Evolutionary conservation across 2,888 invertebrate genomes (phyloP).

Genomic region (Phragmatobia fuliginosa): DNA sequence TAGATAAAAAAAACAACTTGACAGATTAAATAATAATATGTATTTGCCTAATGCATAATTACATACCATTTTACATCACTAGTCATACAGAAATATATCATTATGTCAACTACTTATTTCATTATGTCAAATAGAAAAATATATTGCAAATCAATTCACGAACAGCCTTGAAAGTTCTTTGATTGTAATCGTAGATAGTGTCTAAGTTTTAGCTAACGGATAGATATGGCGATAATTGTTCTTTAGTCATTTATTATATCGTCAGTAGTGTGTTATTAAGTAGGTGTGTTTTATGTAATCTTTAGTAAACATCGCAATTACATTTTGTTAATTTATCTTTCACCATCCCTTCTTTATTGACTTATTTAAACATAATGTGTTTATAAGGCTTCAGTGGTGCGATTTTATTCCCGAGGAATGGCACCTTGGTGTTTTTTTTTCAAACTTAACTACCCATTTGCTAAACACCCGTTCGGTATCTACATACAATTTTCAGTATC

Average conservation of each 20-base stretch:
- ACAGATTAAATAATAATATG: neutral
- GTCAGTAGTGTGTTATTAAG: neutral
- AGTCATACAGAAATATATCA: slow-evolving; percentile 8
- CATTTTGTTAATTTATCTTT: neutral
- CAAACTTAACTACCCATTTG: too few relatives aligned
- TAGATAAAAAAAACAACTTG: neutral
- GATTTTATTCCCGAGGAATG: neutral
- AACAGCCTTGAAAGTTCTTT: slow-evolving; percentile 11
- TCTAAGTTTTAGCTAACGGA: slow-evolving; percentile 13
- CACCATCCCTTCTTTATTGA: neutral
- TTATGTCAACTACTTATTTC: slow-evolving; percentile 6
- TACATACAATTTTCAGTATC: neutral
- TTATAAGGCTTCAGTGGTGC: too few relatives aligned
- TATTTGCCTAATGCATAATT: neutral
- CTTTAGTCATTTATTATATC: slow-evolving; percentile 15
- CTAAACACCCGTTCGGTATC: neutral
- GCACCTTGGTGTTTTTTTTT: too few relatives aligned
- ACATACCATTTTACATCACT: neutral
- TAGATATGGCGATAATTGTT: slow-evolving; percentile 19
- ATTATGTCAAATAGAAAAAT: neutral
- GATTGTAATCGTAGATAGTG: slow-evolving; percentile 18
- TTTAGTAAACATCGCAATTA: neutral
- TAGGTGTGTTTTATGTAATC: neutral
- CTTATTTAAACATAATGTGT: too few relatives aligned
- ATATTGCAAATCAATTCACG: slow-evolving; percentile 10